Percentiles rank a stretch among this genome's conserved stretches.
Evolutionary conservation across 2,888 invertebrate genomes (phyloP).

Genomic region (Leucoptera coffeella): DNA sequence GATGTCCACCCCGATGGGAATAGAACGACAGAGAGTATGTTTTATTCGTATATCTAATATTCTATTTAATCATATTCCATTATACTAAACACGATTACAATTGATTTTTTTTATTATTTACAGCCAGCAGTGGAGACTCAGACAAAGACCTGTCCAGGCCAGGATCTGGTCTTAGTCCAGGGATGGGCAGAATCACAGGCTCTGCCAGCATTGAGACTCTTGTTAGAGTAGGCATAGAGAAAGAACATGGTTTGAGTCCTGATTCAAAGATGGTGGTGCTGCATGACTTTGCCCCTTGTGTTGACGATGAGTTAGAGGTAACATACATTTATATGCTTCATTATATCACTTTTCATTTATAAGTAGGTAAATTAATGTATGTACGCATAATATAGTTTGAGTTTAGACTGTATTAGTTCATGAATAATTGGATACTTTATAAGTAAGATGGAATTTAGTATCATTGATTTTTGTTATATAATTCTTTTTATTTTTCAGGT

Average conservation of each 20-base stretch:
- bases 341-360: too few species aligned
- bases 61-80: neutral
- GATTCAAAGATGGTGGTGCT: slow-evolving; percentile 93
- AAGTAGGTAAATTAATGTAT: too few species aligned
- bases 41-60: too few species aligned
- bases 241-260: slow-evolving; percentile 85
- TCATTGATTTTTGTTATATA: too few species aligned
- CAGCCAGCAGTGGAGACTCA: slow-evolving; percentile 70
- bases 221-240: slow-evolving; percentile 85
- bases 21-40: too few species aligned
- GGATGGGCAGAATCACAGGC: slow-evolving; percentile 90
- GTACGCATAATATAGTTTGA: too few species aligned
- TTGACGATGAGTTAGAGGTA: slow-evolving; percentile 89
- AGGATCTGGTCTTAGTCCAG: slow-evolving; percentile 64
- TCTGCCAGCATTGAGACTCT: slow-evolving; percentile 90
- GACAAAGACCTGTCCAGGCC: slow-evolving; percentile 64
- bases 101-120: slow-evolving; percentile 9
- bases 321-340: too few species aligned
- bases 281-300: slow-evolving; percentile 92
- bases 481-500: slow-evolving; percentile 49
- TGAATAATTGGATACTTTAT: too few species aligned
- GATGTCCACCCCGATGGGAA: too few species aligned
- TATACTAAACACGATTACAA: too few species aligned
- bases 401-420: too few species aligned
- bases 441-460: too few species aligned